Conservation (phyloP, 2,113 vertebrate species). For the Falco punctatus region DNA sequence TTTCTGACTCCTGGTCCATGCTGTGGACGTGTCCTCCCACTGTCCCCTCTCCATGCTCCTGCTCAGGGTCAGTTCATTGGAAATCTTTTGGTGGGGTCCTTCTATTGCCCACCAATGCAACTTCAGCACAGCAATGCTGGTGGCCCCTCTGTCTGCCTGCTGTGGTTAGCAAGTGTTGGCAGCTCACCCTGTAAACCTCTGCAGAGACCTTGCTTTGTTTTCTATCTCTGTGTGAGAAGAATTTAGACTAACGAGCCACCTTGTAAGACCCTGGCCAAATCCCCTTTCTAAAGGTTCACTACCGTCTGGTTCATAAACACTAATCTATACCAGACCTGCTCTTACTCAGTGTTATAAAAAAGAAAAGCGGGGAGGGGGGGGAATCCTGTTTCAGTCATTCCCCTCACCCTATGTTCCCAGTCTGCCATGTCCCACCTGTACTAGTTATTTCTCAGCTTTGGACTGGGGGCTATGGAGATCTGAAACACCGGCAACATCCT, state of each 20-base stretch:
- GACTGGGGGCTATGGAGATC: not conserved
- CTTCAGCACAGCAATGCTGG: not conserved
- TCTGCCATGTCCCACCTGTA: not conserved
- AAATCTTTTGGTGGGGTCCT: not conserved
- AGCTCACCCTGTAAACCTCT: not conserved
- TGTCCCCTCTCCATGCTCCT: not conserved
- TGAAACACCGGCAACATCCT: not conserved
- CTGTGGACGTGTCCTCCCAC: not conserved
- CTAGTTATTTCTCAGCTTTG: not conserved
- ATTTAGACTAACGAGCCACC: not conserved
- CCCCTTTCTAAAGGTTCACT: not conserved
- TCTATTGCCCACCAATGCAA: not conserved
- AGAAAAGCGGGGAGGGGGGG: accelerated
- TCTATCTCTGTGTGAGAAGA: not conserved
- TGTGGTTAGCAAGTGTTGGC: conserved; percentile 9
- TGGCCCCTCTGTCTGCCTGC: not conserved
- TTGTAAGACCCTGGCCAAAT: not conserved
- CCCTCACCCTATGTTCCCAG: not conserved
- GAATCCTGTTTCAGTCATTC: not conserved
- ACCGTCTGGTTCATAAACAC: not conserved
- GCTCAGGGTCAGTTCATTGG: not conserved
- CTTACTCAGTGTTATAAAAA: not conserved
- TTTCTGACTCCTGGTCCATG: not conserved
- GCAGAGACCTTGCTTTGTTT: not conserved
- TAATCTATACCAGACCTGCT: conserved; percentile 10